These are phyloP conservation scores for Lophius americanus DNA, from an alignment of 2,797 vertebrate genomes.

Conservation along the genomic window DNA sequence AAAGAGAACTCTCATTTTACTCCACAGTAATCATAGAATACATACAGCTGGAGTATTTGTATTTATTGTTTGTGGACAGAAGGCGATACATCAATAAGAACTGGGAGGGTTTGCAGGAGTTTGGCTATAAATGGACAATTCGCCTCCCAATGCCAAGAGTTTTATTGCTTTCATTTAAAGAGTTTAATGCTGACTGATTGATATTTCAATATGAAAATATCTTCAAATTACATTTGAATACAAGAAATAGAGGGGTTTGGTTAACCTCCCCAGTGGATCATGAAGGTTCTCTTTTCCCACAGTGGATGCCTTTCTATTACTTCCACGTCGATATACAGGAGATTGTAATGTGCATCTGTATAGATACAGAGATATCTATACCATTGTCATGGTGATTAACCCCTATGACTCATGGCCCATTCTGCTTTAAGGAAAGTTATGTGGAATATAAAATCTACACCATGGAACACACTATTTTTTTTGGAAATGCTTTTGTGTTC, in stretches of 20 bases:
- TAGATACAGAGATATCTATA: no score
- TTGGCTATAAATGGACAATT: slow-evolving; percentile 45
- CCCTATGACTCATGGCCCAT: no score
- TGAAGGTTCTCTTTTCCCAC: no score
- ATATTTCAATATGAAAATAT: background rate
- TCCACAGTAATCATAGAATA: slow-evolving; percentile 19
- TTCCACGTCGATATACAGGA: no score
- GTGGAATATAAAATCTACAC: no score
- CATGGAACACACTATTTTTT: no score
- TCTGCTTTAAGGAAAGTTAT: no score
- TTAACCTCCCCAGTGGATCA: no score
- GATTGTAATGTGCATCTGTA: no score
- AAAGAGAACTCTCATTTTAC: slow-evolving; percentile 44
- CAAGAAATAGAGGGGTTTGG: background rate
- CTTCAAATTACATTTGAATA: background rate
- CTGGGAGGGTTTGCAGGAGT: slow-evolving; percentile 27
- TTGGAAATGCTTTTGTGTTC: no score
- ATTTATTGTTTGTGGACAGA: slow-evolving; percentile 51
- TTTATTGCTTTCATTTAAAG: slow-evolving; percentile 19
- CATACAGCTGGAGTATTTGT: slow-evolving; percentile 28
- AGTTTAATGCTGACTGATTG: background rate
- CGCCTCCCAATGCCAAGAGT: slow-evolving; percentile 4
- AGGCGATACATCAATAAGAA: slow-evolving; percentile 35
- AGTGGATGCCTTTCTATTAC: no score
- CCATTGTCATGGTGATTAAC: no score